These are phyloP conservation scores for Conistra vaccinii DNA, from an alignment of 2,888 invertebrate genomes.

Conservation along the genomic window DNA sequence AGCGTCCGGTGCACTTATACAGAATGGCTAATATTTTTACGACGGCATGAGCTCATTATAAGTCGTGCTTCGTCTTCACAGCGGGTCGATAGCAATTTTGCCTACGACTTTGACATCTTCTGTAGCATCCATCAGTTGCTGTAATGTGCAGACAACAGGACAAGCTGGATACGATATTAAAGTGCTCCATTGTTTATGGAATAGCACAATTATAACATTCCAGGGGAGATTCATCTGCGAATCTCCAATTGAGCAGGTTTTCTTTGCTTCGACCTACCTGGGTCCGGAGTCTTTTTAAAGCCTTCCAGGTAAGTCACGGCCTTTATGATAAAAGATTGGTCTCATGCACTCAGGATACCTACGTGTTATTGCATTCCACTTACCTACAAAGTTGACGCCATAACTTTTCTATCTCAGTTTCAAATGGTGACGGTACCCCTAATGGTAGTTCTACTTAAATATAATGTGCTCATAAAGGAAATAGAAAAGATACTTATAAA, in stretches of 20 bases:
- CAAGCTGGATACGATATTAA: no score
- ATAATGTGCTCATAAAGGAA: slow-evolving; percentile 34
- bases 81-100: no score
- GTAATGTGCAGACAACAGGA: no score
- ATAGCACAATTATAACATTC: no score
- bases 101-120: no score
- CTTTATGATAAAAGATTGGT: not conserved
- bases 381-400: not conserved
- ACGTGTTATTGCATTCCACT: not conserved
- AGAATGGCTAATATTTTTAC: not conserved
- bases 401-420: not conserved
- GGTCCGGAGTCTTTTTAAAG: no score
- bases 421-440: not conserved
- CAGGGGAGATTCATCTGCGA: not conserved
- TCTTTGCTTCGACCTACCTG: no score
- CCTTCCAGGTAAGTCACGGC: not conserved
- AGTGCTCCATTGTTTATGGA: no score
- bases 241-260: not conserved
- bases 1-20: not conserved
- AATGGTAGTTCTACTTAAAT: slow-evolving; percentile 19
- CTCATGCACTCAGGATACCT: not conserved
- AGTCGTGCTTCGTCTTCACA: no score
- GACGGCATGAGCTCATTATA: not conserved
- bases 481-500: slow-evolving; percentile 28
- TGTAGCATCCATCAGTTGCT: no score